These are phyloP conservation scores for Herpetotheres cachinnans DNA, from an alignment of 2,113 vertebrate genomes.

Conservation along the genomic window DNA sequence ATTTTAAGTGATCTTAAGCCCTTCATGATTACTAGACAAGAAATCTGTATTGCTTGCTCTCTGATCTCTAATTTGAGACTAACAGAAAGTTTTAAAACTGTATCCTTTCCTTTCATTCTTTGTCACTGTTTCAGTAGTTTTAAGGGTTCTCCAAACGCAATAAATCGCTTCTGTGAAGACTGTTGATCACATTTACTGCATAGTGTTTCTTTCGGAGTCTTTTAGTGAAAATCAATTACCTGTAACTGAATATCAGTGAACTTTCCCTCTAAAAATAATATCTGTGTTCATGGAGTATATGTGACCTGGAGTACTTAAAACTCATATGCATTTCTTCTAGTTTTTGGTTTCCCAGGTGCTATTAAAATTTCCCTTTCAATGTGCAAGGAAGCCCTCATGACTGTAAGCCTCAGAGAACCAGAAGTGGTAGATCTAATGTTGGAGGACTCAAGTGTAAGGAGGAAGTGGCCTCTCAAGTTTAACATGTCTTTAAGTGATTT, in stretches of 20 bases:
- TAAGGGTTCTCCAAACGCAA: background rate
- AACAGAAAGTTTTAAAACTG: background rate
- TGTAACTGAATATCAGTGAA: background rate
- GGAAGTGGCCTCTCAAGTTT: background rate
- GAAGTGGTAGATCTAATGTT: background rate
- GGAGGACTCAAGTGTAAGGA: background rate
- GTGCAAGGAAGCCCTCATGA: background rate
- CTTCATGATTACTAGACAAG: background rate
- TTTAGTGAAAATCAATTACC: background rate
- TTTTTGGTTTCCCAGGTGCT: background rate
- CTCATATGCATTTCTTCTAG: background rate
- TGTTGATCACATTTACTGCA: background rate
- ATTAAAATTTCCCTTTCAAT: background rate
- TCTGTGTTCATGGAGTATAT: background rate
- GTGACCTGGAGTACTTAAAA: background rate
- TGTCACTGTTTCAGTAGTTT: background rate
- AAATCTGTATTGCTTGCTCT: background rate
- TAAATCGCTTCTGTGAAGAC: background rate
- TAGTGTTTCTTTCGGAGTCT: background rate
- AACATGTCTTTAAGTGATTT: background rate
- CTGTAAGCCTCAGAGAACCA: background rate
- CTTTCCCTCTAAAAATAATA: background rate
- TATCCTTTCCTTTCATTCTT: background rate
- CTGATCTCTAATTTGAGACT: background rate
- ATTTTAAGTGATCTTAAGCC: background rate